Percentiles rank a stretch among this genome's conserved stretches.
These are phyloP conservation scores for Synergus itoensis DNA, from an alignment of 2,888 invertebrate genomes.

Conservation along the genomic window DNA sequence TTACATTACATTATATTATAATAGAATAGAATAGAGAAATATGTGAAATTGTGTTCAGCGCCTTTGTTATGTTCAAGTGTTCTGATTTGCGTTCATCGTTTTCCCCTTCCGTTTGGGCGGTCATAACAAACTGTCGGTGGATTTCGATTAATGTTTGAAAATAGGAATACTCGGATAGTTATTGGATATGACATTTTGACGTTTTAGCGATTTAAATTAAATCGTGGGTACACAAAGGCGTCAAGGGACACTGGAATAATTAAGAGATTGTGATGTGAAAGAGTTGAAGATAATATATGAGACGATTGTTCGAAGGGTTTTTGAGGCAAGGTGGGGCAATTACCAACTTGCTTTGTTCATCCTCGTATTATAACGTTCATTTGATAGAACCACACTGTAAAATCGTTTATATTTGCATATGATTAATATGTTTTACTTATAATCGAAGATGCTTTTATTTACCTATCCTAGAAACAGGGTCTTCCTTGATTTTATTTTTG, in stretches of 20 bases:
- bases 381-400: slow-evolving; percentile 74
- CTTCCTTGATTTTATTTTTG: not conserved
- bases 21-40: slow-evolving; percentile 12
- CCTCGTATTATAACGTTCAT: slow-evolving; percentile 72
- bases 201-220: slow-evolving; percentile 35
- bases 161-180: slow-evolving; percentile 32
- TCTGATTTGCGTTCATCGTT: slow-evolving; percentile 49
- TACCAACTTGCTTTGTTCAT: slow-evolving; percentile 60
- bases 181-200: slow-evolving; percentile 23
- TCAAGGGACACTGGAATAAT: slow-evolving; percentile 17
- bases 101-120: slow-evolving; percentile 56
- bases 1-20: slow-evolving; percentile 18
- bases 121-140: slow-evolving; percentile 54
- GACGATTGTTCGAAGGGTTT: slow-evolving; percentile 40
- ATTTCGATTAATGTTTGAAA: slow-evolving; percentile 50
- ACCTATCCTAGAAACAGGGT: not conserved
- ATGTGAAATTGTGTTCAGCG: slow-evolving; percentile 17
- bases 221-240: slow-evolving; percentile 26
- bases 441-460: slow-evolving; percentile 46
- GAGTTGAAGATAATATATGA: slow-evolving; percentile 43
- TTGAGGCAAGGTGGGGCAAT: slow-evolving; percentile 44
- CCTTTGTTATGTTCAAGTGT: slow-evolving; percentile 18
- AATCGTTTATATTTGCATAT: slow-evolving; percentile 76
- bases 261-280: not conserved
- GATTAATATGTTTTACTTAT: slow-evolving; percentile 76